phyloP scores from a whole-genome alignment of 2,113 vertebrate genomes.

The Oreotrochilus melanogaster region DNA sequence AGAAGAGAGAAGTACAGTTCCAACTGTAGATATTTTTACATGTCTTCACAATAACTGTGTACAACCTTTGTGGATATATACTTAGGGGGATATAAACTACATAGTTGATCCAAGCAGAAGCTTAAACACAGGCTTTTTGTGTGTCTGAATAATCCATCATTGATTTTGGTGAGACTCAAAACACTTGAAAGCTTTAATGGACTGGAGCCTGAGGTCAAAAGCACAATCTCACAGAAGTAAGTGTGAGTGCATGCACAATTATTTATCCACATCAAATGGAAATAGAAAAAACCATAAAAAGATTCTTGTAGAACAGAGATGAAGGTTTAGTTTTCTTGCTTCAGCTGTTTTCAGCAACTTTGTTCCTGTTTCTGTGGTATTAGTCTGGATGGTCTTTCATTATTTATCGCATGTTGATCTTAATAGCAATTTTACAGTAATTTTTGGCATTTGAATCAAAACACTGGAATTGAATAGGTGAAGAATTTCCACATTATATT shows the following conservation, averaged over 20 bases:
- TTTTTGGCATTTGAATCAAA: background rate
- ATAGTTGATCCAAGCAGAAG: background rate
- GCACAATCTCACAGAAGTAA: background rate
- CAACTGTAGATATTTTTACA: background rate
- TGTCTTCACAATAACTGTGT: background rate
- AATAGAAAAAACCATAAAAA: background rate
- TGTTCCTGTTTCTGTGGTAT: background rate
- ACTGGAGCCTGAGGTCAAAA: background rate
- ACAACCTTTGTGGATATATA: background rate
- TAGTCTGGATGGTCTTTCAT: background rate
- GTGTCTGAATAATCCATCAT: background rate
- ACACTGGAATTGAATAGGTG: background rate
- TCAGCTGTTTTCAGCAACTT: background rate
- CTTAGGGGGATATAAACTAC: background rate
- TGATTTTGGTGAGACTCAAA: background rate
- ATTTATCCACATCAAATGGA: background rate
- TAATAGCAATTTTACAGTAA: background rate
- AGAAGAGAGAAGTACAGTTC: background rate
- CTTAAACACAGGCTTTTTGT: background rate
- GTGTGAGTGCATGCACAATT: background rate
- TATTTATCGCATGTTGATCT: background rate
- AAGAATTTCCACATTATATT: background rate
- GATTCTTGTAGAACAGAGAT: background rate
- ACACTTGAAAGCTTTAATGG: background rate
- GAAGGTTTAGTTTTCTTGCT: background rate